Percentiles rank a stretch among this genome's conserved stretches.
phyloP scores from a whole-genome alignment of 2,888 invertebrate species.

The Apamea sordens region DNA sequence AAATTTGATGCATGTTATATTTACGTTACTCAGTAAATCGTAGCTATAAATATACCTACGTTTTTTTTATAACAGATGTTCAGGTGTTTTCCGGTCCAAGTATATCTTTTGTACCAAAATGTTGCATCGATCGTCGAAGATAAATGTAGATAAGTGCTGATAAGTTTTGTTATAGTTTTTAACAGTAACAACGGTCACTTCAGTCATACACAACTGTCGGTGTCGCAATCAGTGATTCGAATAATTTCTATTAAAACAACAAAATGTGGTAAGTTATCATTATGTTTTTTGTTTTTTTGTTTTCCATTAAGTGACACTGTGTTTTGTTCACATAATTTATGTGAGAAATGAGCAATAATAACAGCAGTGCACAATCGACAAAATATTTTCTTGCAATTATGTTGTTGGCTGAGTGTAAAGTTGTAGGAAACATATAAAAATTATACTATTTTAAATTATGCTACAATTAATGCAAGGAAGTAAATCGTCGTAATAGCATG shows the following conservation, averaged over 20 bases:
- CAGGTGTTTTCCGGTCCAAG: constrained; percentile 4
- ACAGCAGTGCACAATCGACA: constrained; percentile 16
- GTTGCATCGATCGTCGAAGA: constrained; percentile 69
- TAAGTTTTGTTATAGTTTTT: constrained; percentile 65
- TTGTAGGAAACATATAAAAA: constrained; percentile 11
- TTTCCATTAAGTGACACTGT: constrained; percentile 28
- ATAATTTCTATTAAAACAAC: constrained; percentile 45
- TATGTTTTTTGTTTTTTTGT: constrained; percentile 17
- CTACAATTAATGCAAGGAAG: constrained; percentile 23
- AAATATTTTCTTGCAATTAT: constrained; percentile 42
- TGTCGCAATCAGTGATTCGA: constrained; percentile 55
- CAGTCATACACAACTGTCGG: constrained; percentile 61
- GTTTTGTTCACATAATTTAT: constrained; percentile 26
- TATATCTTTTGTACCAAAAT: constrained; percentile 46
- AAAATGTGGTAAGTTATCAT: constrained; percentile 74
- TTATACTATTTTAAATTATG: constrained; percentile 24
- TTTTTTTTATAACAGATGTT: background rate
- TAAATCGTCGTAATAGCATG: constrained; percentile 9
- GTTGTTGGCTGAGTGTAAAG: constrained; percentile 21
- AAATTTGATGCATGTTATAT: background rate
- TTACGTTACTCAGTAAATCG: constrained; percentile 13
- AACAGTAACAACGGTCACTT: constrained; percentile 55
- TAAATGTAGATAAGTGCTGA: constrained; percentile 68
- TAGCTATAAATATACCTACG: background rate
- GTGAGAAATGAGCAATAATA: constrained; percentile 12